phyloP scores from a whole-genome alignment of 2,888 invertebrate genomes.

The Fragum whitleyi region DNA sequence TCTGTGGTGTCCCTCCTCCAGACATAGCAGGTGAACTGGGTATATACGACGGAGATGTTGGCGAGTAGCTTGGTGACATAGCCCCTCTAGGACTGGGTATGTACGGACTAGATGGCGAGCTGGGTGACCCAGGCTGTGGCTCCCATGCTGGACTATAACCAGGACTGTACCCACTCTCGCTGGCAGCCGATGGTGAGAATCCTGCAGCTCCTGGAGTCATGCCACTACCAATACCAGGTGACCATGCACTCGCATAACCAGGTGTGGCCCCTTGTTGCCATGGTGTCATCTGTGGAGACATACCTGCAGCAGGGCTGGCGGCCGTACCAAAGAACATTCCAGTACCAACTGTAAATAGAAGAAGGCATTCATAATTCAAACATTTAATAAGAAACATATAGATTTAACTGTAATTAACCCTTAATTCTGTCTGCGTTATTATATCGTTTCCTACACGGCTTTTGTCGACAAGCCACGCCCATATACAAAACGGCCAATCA shows the following conservation, averaged over 20 bases:
- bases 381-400: too few species aligned
- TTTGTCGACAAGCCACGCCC: too few species aligned
- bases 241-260: constrained; percentile 87
- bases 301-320: constrained; percentile 79
- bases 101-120: constrained; percentile 83
- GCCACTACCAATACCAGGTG: constrained; percentile 90
- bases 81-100: constrained; percentile 90
- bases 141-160: constrained; percentile 88
- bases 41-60: constrained; percentile 87
- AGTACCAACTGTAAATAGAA: constrained; percentile 73
- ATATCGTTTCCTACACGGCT: too few species aligned
- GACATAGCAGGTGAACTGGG: constrained; percentile 86
- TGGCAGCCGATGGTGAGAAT: constrained; percentile 97
- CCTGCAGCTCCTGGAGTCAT: constrained; percentile 99
- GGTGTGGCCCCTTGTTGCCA: constrained; percentile 85
- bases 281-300: constrained; percentile 91
- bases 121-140: constrained; percentile 83
- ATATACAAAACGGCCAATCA: too few species aligned
- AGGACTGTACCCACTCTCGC: constrained; percentile 92
- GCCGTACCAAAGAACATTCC: constrained; percentile 84
- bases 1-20: constrained; percentile 80
- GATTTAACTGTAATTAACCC: too few species aligned
- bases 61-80: constrained; percentile 83
- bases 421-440: too few species aligned
- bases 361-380: too few species aligned